Conservation (phyloP, 2,888 invertebrate species). For the Eilema depressum region DNA sequence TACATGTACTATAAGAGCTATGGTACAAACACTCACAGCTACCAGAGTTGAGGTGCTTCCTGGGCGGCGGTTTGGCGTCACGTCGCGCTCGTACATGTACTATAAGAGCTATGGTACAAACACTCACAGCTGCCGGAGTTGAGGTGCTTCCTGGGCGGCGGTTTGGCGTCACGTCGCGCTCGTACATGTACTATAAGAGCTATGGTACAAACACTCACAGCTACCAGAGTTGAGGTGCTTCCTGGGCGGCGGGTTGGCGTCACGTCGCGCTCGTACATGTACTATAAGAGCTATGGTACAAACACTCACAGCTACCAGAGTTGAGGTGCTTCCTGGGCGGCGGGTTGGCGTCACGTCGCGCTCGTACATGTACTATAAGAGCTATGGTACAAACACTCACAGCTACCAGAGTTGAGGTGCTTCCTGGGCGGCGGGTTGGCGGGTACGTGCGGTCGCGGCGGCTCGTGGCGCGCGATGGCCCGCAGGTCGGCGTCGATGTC, state of each 20-base stretch:
- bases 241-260: constrained; percentile 69
- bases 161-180: constrained; percentile 59
- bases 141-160: constrained; percentile 70
- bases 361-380: too few relatives aligned
- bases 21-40: too few relatives aligned
- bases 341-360: too few relatives aligned
- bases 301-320: too few relatives aligned
- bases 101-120: too few relatives aligned
- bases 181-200: too few relatives aligned
- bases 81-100: too few relatives aligned
- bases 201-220: constrained; percentile 67
- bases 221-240: constrained; percentile 63
- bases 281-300: too few relatives aligned
- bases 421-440: constrained; percentile 74
- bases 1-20: too few relatives aligned
- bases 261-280: constrained; percentile 8
- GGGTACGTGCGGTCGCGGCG: constrained; percentile 64
- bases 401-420: constrained; percentile 71
- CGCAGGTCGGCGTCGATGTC: constrained; percentile 96
- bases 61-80: too few relatives aligned
- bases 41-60: too few relatives aligned
- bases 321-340: too few relatives aligned
- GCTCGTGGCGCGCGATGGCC: constrained; percentile 88
- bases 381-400: constrained; percentile 59
- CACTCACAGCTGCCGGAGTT: constrained; percentile 65